phyloP scores from a whole-genome alignment of 2,113 vertebrate species.

The Chaenogobius annularis region DNA sequence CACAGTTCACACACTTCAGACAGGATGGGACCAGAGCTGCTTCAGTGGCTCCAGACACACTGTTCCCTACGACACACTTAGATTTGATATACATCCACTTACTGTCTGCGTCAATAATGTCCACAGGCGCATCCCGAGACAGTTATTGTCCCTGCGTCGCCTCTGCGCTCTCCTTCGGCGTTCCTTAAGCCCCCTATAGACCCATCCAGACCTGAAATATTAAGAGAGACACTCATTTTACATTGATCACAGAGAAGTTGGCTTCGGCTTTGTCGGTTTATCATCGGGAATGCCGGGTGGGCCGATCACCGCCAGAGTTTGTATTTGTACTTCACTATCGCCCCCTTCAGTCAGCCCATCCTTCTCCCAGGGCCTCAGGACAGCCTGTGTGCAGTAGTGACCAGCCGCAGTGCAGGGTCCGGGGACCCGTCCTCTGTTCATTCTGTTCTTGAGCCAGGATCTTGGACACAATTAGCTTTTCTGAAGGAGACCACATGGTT shows the following conservation, averaged over 20 bases:
- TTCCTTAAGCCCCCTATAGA: constrained; percentile 28
- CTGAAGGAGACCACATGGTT: too few species aligned
- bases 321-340: too few species aligned
- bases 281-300: not conserved
- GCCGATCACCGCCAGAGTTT: too few species aligned
- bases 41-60: constrained; percentile 48
- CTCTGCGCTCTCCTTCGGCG: constrained; percentile 24
- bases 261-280: not conserved
- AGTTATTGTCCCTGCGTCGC: constrained; percentile 48
- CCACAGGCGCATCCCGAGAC: constrained; percentile 35
- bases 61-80: constrained; percentile 21
- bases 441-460: too few species aligned
- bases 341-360: too few species aligned
- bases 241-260: constrained; percentile 7
- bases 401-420: too few species aligned
- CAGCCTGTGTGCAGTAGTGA: too few species aligned
- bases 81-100: constrained; percentile 43
- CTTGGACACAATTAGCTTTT: too few species aligned
- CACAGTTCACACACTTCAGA: constrained; percentile 57
- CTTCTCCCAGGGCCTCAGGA: too few species aligned
- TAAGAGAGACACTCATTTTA: constrained; percentile 18
- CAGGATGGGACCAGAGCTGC: constrained; percentile 57
- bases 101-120: constrained; percentile 41
- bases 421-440: too few species aligned
- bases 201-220: constrained; percentile 4